phyloP scores from a whole-genome alignment of 2,113 vertebrate genomes.

The Phalacrocorax carbo region DNA sequence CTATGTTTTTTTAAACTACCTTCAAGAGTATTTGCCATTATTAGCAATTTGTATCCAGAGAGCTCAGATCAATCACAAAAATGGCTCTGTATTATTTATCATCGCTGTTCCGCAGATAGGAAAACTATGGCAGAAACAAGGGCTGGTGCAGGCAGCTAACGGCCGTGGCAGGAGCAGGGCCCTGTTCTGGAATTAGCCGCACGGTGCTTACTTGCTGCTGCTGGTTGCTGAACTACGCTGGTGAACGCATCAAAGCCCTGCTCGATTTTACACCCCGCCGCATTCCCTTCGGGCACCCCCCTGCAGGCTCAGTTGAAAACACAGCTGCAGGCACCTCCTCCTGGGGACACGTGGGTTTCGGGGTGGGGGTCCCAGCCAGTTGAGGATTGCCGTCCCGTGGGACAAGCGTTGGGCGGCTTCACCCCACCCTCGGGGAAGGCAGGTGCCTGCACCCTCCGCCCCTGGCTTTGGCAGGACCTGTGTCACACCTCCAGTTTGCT shows the following conservation, averaged over 20 bases:
- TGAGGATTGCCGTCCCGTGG: too few relatives aligned
- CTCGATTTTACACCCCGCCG: not conserved
- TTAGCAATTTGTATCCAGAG: not conserved
- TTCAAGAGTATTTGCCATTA: not conserved
- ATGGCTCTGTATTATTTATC: not conserved
- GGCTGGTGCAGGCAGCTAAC: not conserved
- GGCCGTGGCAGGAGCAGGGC: not conserved
- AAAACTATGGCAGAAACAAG: not conserved
- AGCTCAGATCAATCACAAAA: not conserved
- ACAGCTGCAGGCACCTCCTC: too few relatives aligned
- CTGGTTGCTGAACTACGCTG: not conserved
- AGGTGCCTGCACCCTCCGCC: not conserved
- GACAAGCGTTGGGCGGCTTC: not conserved
- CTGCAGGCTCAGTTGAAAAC: too few relatives aligned
- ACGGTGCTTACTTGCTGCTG: not conserved
- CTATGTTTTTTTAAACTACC: not conserved
- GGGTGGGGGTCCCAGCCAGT: not conserved
- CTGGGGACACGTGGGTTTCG: rapidly evolving
- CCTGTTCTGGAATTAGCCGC: not conserved
- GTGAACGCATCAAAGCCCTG: not conserved
- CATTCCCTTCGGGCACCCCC: not conserved
- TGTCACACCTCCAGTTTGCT: not conserved
- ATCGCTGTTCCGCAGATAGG: not conserved
- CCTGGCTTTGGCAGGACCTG: not conserved
- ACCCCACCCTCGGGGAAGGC: not conserved